Conservation (phyloP, 2,797 vertebrate genomes). For the Onychomys arenicola region DNA sequence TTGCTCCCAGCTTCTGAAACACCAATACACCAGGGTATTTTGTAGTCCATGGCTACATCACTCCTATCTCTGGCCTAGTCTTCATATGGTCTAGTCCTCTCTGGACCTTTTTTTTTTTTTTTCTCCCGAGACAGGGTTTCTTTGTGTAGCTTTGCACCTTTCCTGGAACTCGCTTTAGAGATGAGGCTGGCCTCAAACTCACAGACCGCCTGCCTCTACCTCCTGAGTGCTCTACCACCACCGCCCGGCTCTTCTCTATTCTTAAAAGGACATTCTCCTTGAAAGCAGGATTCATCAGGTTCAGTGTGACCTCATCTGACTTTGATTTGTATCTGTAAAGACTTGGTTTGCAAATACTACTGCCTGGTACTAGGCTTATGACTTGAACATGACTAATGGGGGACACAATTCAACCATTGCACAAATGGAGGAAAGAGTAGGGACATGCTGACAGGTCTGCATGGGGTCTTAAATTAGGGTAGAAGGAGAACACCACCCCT, state of each 20-base stretch:
- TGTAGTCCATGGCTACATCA: neutral
- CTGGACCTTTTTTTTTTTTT: neutral
- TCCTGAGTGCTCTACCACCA: too few relatives aligned
- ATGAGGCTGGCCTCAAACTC: too few relatives aligned
- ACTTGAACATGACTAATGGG: neutral
- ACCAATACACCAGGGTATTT: too few relatives aligned
- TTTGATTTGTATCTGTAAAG: neutral
- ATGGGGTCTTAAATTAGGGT: neutral
- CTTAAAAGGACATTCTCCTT: rapidly evolving
- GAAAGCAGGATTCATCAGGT: neutral
- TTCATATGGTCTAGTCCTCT: neutral
- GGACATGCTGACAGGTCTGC: neutral
- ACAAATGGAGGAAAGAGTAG: neutral
- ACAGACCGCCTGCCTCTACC: too few relatives aligned
- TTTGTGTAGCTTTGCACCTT: too few relatives aligned
- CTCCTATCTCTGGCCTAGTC: neutral
- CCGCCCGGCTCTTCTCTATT: neutral
- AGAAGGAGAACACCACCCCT: neutral
- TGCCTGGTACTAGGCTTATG: neutral
- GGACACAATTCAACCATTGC: neutral
- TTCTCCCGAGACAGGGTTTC: too few relatives aligned
- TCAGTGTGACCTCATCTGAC: neutral
- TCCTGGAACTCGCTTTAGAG: too few relatives aligned
- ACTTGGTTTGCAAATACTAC: neutral
- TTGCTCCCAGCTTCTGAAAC: neutral